Evolutionary conservation across 2,888 invertebrate species (phyloP).

Genomic region (Lochmaea capreae): DNA sequence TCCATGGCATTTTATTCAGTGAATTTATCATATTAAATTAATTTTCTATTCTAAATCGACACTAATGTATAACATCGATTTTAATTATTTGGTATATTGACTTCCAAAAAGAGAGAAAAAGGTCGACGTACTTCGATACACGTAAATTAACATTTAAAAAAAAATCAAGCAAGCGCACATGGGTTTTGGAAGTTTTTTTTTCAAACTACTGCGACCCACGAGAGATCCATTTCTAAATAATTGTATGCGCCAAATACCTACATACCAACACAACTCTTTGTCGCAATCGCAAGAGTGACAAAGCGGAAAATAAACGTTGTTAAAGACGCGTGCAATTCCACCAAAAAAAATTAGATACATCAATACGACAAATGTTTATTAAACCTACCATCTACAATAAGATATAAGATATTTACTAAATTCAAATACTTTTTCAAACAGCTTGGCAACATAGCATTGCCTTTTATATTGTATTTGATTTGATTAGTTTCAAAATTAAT

Average conservation of each 20-base stretch:
- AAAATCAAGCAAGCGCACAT: neutral
- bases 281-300: neutral
- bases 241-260: neutral
- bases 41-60: neutral
- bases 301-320: neutral
- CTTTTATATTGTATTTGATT: no score
- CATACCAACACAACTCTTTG: neutral
- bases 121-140: slow-evolving; percentile 1
- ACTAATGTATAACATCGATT: neutral
- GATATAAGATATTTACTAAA: no score
- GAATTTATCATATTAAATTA: no score
- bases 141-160: neutral
- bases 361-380: no score
- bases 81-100: neutral
- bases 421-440: no score
- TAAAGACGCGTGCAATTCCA: neutral
- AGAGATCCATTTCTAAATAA: slow-evolving; percentile 1
- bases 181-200: neutral
- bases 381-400: no score
- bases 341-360: neutral
- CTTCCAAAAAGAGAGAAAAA: neutral
- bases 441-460: no score
- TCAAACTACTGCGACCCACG: neutral
- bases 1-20: no score
- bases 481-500: no score